Evolutionary conservation across 2,888 invertebrate genomes (phyloP), one percentile per base, ranked within the genome.

Genomic region (Brachypterus glaber): DNA sequence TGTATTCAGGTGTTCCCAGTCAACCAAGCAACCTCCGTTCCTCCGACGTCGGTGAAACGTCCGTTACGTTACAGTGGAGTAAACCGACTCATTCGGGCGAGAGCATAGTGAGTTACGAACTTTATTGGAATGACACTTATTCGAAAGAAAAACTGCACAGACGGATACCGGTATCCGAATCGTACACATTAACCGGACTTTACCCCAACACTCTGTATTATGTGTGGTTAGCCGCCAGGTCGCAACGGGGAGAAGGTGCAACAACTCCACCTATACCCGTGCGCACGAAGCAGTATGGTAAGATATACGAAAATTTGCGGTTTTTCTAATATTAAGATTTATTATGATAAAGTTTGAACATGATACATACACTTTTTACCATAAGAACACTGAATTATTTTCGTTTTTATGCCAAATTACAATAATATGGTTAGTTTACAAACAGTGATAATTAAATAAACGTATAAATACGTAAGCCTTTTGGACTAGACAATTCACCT

Each of bases 211-310:
- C 95, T 8, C 69, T 91, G 52, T 98, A 97, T 74, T 91, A 90
- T 70, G 87, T 97, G 57, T 93, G 95, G 88, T 71, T 98, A 53
- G 92, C 95, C 9, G 97, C 96, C 40, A 76, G 89, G 50, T 93
- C 92, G 11, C 84, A 87, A 57, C 73, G 86, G 47, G 97, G 96
- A 8, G 95, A 92, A 66, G 96, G 96, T 11, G 93, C 93, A 18
- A 89, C 91, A 37, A 95, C 95, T 11, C 90, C 92, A 25, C 88
- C 91, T 9, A 85, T 93, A 50, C 87, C 90, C 49, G 90, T 91
- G 54, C 79, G 89, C 70, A 97, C 97, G 35, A 91, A 92, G 68
- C 91, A 91, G 81, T 95, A 92, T 75, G 91, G 96, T 96, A 87
- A 86, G 93, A 72, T 57, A 55, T 45, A 33, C 40, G n/a, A n/a